Conservation (phyloP, 2,888 invertebrate species). For the Caenorhabditis parvicauda region DNA sequence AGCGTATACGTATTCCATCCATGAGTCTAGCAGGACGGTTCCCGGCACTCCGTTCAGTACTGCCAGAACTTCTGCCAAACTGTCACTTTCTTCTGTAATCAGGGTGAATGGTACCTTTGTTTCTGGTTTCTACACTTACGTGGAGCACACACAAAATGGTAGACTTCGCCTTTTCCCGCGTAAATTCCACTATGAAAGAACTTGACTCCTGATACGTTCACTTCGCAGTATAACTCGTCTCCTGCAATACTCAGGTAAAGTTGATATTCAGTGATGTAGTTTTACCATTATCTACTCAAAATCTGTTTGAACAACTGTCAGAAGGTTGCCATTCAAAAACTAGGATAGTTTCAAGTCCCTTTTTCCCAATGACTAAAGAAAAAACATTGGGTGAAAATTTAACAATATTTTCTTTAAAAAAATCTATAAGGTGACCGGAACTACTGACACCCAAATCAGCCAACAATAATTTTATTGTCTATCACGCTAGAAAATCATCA, state of each 20-base stretch:
- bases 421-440: no score
- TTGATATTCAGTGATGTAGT: neutral
- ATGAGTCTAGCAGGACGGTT: conserved; percentile 25
- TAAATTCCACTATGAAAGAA: conserved; percentile 50
- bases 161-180: conserved; percentile 44
- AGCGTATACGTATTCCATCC: conserved; percentile 38
- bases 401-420: no score
- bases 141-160: conserved; percentile 42
- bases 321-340: no score
- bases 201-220: conserved; percentile 32
- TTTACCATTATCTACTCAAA: no score
- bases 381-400: no score
- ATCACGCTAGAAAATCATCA: no score
- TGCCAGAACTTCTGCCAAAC: conserved; percentile 25
- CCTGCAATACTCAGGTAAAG: conserved; percentile 5
- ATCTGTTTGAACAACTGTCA: neutral
- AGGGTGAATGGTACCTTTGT: neutral
- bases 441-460: no score
- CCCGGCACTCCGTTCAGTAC: conserved; percentile 30
- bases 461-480: no score
- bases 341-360: no score
- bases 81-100: conserved; percentile 32
- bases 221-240: conserved; percentile 45
- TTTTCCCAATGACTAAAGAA: no score
- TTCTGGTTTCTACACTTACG: conserved; percentile 19